Evolutionary conservation across 2,797 vertebrate genomes (phyloP), one percentile per base, ranked within the genome.

Genomic region (Channa striata): DNA sequence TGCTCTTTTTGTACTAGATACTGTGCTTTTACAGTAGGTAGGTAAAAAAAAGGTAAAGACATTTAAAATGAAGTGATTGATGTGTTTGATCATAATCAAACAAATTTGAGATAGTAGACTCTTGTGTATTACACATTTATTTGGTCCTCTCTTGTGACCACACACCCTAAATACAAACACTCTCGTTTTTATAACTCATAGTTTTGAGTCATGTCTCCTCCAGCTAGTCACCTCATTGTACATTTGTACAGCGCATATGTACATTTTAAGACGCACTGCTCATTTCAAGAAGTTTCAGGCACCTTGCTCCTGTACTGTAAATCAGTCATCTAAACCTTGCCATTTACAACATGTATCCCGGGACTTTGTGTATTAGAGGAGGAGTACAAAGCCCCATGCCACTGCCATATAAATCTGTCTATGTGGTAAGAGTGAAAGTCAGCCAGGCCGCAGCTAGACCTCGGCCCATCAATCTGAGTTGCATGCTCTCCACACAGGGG

Each of bases 401-500:
- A 43, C 69, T 8, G 37, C 60, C 59, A 61, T 85, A 74, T 74
- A 86, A 85, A 84, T 79, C 65, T 77, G 75, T 78, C 68, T 43
- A 14, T 68, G 56, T 74, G 62, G 51, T 73, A 34, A 72, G 65
- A 87, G 78, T 79, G 79, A 87, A 91, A 87, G 87, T 89, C 85
- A 84, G 68, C 53, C 68, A 65, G 86, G 89, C 91, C 84, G 89
- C 49, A 30, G 74, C 85, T 57, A 74, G 66, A 86, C 86, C 88
- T 79, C 80, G 59, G 61, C 78, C 85, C 78, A 91, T 90, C 89
- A 90, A 87, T 92, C 81, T 87, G 78, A 88, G 70, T 73, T 68
- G 49, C 72, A 67, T 21, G 17, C 50, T 59, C 48, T 77, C 56
- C 70, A 54, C 69, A 54, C 46, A 46, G 70, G 64, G 80, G 82